Evolutionary conservation across 2,113 vertebrate genomes (phyloP), one percentile per base, ranked within the genome.

Genomic region (Podarcis raffonei): DNA sequence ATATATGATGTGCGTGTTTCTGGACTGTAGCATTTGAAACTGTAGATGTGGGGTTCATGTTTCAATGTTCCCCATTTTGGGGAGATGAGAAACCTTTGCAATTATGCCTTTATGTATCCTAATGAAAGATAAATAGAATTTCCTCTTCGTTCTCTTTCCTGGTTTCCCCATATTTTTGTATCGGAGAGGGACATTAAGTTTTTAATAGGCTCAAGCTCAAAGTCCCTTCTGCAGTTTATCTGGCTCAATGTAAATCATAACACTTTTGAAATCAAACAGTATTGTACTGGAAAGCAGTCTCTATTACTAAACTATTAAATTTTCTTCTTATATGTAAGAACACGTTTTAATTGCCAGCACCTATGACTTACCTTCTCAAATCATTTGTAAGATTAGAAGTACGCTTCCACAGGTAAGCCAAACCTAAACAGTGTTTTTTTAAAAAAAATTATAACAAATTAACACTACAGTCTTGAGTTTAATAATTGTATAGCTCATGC

Each of bases 381-480:
- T 66, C 59, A 90, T 86, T 65, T 25, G 3, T 84, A 87, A 83
- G 2, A 32, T 87, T 91, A 92, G 90, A 94, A 94, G 59, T 0
- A 0, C 25, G 69, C 71, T 91, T 30, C 82, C 11, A 20, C 76
- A 89, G 83, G 90, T 91, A 93, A 96, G 74, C 84, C 86, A 62
- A 87, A 90, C 75, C 62, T 2, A 30, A 87, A 27, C 35, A 91
- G 78, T n/a, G 32, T 12, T 84, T 84, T 23, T 62, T 62, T 3
- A 8, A 72, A 72, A 74, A 57, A 20, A 53, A 84, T 57, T 25
- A 48, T 23, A 32, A n/a, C 25, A 68, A 84, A 80, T 75, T 57
- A 27, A 85, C 7, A 35, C 42, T 79, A 16, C 90, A n/a, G 84
- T 87, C 81, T 86, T 3, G 72, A 66, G 3, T n/a, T 0, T 72